Base-by-base conservation (phyloP, 1,140 invertebrate species). In the Drosophila orosa region DNA sequence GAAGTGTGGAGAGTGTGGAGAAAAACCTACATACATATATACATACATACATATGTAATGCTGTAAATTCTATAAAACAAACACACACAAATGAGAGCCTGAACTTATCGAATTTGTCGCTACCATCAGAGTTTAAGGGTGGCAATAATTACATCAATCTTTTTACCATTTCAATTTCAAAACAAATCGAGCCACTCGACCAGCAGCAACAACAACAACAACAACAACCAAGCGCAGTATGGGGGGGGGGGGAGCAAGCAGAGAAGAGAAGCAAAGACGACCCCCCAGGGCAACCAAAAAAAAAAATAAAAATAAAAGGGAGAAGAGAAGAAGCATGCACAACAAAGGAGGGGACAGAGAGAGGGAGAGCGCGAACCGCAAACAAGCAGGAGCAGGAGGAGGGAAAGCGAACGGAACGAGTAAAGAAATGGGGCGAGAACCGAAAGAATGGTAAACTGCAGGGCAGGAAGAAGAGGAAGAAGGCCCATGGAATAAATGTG, bases 101-200 rank as follows among this genome's bases (percentile, higher is more conserved):
- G 63, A 71, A 69, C 67, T 68, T 55, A 69, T 56, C 48, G 39
- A 55, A 71, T 71, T 71, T 72, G 68, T 72, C 67, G 66, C 54
- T 71, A n/a, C 50, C 68, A 56, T 47, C 76, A 55, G 22, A 61
- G 58, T 65, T 68, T 72, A 80, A 74, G 81, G 74, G 81, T 67
- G 65, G 67, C 52, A 62, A 80, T 85, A 85, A 85, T 84, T 84
- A 85, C 81, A 84, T 85, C 81, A 85, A 85, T 84, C 81, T 69
- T 62, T 65, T 85, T 74, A 63, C 77, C 73, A 85, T 84, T 84
- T 85, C 71, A 77, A 77, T 76, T 65, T 52, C 66, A 81, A 81
- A 78, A 68, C 62, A 78, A 81, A 67, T 52, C 57, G 73, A 60
- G 60, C 68, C 56, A 54, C 74, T 61, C 63, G 65, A 74, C 52